Conservation (phyloP, 2,888 invertebrate species). For the Chymomyza procnemis region DNA sequence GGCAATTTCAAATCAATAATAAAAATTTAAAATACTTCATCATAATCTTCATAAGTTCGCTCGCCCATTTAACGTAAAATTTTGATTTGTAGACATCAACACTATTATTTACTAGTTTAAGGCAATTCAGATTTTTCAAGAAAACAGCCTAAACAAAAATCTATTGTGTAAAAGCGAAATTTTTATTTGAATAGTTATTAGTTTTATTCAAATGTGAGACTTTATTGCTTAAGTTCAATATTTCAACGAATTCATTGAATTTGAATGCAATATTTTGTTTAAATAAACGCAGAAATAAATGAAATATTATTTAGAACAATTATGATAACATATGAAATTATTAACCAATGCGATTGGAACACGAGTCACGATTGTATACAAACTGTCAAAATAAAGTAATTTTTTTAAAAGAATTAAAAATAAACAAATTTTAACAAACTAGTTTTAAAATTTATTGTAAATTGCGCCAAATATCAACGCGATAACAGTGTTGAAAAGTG, state of each 20-base stretch:
- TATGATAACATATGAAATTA: slow-evolving; percentile 43
- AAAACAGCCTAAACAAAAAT: slow-evolving; percentile 9
- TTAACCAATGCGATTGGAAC: slow-evolving; percentile 22
- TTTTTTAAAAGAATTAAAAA: slow-evolving; percentile 45
- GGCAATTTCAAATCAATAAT: slow-evolving; percentile 24
- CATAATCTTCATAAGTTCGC: slow-evolving; percentile 49
- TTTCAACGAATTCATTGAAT: slow-evolving; percentile 48
- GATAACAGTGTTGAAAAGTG: not conserved
- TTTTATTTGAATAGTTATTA: slow-evolving; percentile 54
- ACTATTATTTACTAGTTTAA: not conserved
- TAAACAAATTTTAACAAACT: not conserved
- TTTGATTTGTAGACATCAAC: not conserved
- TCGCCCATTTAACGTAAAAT: slow-evolving; percentile 37
- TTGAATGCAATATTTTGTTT: slow-evolving; percentile 21
- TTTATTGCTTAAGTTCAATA: slow-evolving; percentile 67
- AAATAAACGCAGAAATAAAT: slow-evolving; percentile 13
- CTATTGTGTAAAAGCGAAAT: slow-evolving; percentile 34
- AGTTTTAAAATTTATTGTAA: not conserved
- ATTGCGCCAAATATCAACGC: not conserved
- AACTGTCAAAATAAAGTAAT: slow-evolving; percentile 60
- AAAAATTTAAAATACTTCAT: slow-evolving; percentile 34
- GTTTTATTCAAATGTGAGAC: slow-evolving; percentile 63
- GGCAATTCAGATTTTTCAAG: not conserved
- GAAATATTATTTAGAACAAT: slow-evolving; percentile 15
- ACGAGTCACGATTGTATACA: slow-evolving; percentile 42